These are phyloP conservation scores for Hiodon alosoides DNA, from an alignment of 2,113 vertebrate genomes.

Conservation along the genomic window DNA sequence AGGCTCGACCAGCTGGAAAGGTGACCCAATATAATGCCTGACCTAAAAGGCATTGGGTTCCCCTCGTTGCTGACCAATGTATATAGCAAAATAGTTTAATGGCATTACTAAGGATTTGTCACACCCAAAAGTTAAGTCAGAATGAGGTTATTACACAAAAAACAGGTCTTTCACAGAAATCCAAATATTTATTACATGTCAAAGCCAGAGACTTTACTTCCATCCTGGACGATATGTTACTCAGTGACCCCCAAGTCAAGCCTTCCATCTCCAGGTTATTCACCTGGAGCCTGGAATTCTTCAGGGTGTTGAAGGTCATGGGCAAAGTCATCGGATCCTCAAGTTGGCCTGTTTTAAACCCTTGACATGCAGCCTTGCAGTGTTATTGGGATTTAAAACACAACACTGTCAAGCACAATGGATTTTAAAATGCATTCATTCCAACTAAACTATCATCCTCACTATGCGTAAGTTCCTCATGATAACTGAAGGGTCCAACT, in stretches of 20 bases:
- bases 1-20: conserved; percentile 42
- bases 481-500: conserved; percentile 41
- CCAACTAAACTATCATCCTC: background rate
- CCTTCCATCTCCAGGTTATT: conserved; percentile 29
- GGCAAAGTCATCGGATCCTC: conserved; percentile 22
- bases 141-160: too few relatives aligned
- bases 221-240: conserved; percentile 23
- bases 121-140: too few relatives aligned
- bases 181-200: background rate
- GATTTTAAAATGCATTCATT: conserved; percentile 4
- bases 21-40: background rate
- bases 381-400: conserved; percentile 9
- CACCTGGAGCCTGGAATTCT: conserved; percentile 7
- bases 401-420: too few relatives aligned
- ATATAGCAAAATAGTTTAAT: too few relatives aligned
- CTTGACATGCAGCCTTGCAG: conserved; percentile 25
- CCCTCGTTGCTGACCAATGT: too few relatives aligned
- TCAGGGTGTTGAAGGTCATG: background rate
- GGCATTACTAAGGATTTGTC: too few relatives aligned
- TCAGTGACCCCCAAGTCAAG: conserved; percentile 24
- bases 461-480: background rate
- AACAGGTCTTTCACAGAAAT: background rate
- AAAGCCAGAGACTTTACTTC: background rate
- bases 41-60: background rate
- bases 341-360: conserved; percentile 38